phyloP scores from a whole-genome alignment of 1,140 invertebrate species.

The Nomia melanderi region DNA sequence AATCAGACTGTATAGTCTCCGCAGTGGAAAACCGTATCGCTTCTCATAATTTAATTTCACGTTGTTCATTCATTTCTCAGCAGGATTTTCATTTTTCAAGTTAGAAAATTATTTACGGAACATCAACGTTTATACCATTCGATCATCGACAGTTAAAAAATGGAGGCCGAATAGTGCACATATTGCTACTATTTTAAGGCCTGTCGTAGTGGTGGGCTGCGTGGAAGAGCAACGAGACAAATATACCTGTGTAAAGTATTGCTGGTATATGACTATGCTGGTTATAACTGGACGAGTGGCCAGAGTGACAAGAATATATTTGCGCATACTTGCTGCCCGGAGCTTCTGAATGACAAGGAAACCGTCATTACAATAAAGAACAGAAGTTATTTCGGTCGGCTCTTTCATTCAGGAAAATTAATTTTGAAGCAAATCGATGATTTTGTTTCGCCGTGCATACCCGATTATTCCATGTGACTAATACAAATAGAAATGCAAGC shows the following conservation, averaged over 20 bases:
- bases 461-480: background rate
- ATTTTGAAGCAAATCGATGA: too few relatives aligned
- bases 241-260: slow-evolving; percentile 5
- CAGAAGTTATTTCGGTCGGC: background rate
- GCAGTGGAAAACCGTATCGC: too few relatives aligned
- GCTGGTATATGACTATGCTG: background rate
- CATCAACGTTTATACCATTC: too few relatives aligned
- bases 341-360: background rate
- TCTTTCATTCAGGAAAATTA: too few relatives aligned
- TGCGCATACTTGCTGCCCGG: background rate
- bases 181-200: slow-evolving; percentile 1
- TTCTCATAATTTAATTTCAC: too few relatives aligned
- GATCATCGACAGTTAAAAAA: too few relatives aligned
- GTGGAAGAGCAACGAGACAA: slow-evolving; percentile 1
- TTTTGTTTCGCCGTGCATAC: background rate
- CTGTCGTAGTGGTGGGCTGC: background rate
- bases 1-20: too few relatives aligned
- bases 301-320: background rate
- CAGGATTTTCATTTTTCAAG: too few relatives aligned
- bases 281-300: background rate
- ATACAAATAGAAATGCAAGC: background rate
- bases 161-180: too few relatives aligned
- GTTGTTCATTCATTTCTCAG: too few relatives aligned
- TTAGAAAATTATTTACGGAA: too few relatives aligned
- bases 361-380: background rate